A percentile compares a stretch with the other conserved stretches of the same genome.
These are phyloP conservation scores for Acheta domesticus DNA, from an alignment of 2,888 invertebrate species.

Conservation along the genomic window DNA sequence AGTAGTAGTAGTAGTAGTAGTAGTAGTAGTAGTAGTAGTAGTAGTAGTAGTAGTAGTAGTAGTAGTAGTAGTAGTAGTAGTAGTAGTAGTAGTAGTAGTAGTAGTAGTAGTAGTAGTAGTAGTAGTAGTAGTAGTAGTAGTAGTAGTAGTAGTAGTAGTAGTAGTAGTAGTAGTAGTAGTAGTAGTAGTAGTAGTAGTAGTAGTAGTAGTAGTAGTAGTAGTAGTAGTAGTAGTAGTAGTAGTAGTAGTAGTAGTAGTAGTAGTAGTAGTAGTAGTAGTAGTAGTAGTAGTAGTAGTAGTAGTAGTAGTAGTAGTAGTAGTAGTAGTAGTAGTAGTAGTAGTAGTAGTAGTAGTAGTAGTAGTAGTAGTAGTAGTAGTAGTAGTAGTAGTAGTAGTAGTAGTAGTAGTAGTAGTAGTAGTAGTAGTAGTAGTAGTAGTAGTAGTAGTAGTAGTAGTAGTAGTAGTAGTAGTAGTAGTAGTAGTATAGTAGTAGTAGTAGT, in stretches of 20 bases:
- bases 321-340: not conserved
- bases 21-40: not conserved
- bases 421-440: not conserved
- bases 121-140: slow-evolving; percentile 1
- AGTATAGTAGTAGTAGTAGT: too few relatives aligned
- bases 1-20: not conserved
- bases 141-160: slow-evolving; percentile 19
- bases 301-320: slow-evolving; percentile 18
- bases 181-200: slow-evolving; percentile 18
- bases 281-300: not conserved
- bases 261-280: slow-evolving; percentile 19
- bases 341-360: slow-evolving; percentile 18
- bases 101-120: slow-evolving; percentile 18
- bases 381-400: slow-evolving; percentile 21
- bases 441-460: not conserved
- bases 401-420: slow-evolving; percentile 3
- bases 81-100: not conserved
- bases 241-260: not conserved
- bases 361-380: slow-evolving; percentile 20
- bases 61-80: slow-evolving; percentile 19
- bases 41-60: slow-evolving; percentile 11
- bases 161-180: slow-evolving; percentile 18
- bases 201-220: slow-evolving; percentile 22
- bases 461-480: slow-evolving; percentile 20
- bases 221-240: slow-evolving; percentile 21